These are phyloP conservation scores for Beroe forskalii DNA, from an alignment of 37 sponge, comb jelly and placozoan species.

Conservation along the genomic window DNA sequence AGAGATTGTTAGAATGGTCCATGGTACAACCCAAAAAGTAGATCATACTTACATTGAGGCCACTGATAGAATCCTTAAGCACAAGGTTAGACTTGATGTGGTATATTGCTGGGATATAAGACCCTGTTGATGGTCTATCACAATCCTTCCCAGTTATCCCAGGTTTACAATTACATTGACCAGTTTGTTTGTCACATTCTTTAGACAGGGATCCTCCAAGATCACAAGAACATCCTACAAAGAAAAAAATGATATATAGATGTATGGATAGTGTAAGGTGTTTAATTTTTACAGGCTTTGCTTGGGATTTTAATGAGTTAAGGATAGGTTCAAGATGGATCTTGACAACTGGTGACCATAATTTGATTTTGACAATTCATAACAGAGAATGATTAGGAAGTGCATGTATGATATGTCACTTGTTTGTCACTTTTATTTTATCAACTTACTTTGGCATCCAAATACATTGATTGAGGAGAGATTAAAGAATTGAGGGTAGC, in stretches of 20 bases:
- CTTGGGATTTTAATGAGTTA: too few relatives aligned
- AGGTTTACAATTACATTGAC: constrained; percentile 17
- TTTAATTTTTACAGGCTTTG: too few relatives aligned
- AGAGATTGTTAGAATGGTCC: too few relatives aligned
- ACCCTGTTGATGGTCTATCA: constrained; percentile 20
- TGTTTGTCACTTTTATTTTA: neutral
- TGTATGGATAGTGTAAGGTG: too few relatives aligned
- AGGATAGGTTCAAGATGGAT: too few relatives aligned
- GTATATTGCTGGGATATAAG: constrained; percentile 23
- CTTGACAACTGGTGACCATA: too few relatives aligned
- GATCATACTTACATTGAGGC: constrained; percentile 39
- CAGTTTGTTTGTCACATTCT: constrained; percentile 18
- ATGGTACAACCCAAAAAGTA: too few relatives aligned
- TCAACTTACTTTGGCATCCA: constrained; percentile 40
- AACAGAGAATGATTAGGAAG: neutral
- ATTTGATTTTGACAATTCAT: neutral
- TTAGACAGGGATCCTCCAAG: constrained; percentile 55
- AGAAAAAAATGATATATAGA: too few relatives aligned
- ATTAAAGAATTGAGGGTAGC: constrained; percentile 38
- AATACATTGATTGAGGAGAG: neutral
- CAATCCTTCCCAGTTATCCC: constrained; percentile 51
- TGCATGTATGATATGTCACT: neutral
- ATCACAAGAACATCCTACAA: constrained; percentile 54
- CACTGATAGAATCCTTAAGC: constrained; percentile 32
- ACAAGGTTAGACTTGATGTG: constrained; percentile 45